Conservation (phyloP, 1,140 invertebrate species). For the Camponotus pennsylvanicus region DNA sequence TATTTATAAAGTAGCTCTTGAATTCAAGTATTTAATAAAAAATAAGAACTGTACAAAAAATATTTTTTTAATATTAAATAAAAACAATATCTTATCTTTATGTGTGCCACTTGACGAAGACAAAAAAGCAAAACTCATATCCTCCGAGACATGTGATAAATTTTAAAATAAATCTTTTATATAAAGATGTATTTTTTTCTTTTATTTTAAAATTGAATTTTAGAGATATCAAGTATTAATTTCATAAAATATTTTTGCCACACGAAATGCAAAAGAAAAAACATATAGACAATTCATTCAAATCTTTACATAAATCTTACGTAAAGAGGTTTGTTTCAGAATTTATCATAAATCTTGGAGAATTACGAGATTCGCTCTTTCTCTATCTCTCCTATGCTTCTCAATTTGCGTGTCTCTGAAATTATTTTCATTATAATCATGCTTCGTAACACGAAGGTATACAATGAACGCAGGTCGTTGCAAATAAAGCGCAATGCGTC, state of each 20-base stretch:
- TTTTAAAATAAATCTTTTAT: too few relatives aligned
- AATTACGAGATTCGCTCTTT: constrained; percentile 3
- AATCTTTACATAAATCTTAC: background rate
- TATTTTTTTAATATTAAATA: background rate
- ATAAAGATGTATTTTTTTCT: too few relatives aligned
- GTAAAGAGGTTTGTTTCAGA: background rate
- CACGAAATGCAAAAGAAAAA: background rate
- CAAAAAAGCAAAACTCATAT: too few relatives aligned
- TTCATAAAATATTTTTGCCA: too few relatives aligned
- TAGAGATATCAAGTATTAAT: too few relatives aligned
- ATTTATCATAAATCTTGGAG: background rate
- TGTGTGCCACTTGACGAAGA: too few relatives aligned
- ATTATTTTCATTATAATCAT: background rate
- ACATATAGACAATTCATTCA: background rate
- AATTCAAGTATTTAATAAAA: background rate
- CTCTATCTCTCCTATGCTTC: too few relatives aligned
- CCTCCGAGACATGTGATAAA: background rate
- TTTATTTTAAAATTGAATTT: too few relatives aligned
- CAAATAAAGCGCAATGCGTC: constrained; percentile 47
- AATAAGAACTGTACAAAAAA: background rate
- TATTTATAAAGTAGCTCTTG: background rate
- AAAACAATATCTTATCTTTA: background rate
- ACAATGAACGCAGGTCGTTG: constrained; percentile 25
- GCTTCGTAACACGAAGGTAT: background rate
- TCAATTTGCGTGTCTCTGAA: background rate